Base-by-base conservation (phyloP, 2,113 vertebrate genomes). In the Hippocampus mohnikei region DNA sequence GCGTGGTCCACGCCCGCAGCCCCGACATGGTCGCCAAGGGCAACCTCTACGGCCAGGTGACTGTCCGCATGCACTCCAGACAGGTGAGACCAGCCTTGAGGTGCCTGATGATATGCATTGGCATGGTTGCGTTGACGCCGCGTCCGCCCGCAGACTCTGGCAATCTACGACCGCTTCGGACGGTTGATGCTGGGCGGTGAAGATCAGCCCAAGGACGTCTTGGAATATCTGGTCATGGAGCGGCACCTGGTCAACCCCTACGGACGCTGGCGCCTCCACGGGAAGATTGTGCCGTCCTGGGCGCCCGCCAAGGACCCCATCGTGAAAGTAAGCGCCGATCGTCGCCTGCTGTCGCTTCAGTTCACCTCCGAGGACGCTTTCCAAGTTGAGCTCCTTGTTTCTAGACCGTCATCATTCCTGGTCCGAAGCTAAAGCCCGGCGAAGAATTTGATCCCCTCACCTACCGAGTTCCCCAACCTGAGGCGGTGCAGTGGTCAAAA, bases 141-240 rank as follows among this genome's bases (percentile, higher is more conserved):
- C 29, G 0, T 20, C 7, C 1, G 23, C 7, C 13, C 9, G 5
- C 70, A 99, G 97, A 94, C 75, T 11, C 79, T 99, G 79, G 95
- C 95, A 0, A 91, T 99, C 71, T 99, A 98, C 1, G 97, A 98
- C 83, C 95, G 95, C 25, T 99, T 98, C 67, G 97, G 97, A 48
- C 87, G 95, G 11, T 84, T 99, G 66, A 95, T 98, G 96, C 88
- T 93, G 1, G 97, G 97, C 0, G 92, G 90, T 23, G 95, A 99
- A 87, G 89, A 94, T 20, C 67, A 93, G 70, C 92, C 93, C 6
- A 95, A 91, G 76, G 97, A 98, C 1, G 95, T 98, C 1, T 48
- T 99, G 81, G 97, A 98, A 67, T 99, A 98, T 0, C 82, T 98
- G 0, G 94, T 99, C 18, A 90, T 99, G 23, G 97, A 99, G 79